Evolutionary conservation across 2,113 vertebrate species (phyloP).

Genomic region (Xyrauchen texanus): DNA sequence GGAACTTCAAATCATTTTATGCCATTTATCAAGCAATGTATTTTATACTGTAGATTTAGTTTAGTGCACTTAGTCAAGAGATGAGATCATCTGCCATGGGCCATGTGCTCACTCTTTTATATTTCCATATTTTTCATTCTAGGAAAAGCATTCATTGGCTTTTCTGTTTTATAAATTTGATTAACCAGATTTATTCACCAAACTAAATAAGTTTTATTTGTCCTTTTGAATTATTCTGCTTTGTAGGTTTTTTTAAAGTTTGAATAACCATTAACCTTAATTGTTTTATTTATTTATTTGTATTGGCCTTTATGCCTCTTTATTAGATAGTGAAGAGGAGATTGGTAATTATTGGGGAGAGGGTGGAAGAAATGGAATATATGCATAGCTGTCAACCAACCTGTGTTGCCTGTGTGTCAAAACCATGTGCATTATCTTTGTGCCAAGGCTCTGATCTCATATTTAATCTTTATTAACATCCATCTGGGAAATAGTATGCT

Average conservation of each 20-base stretch:
- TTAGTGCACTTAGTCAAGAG: conserved; percentile 68
- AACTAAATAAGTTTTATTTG: neutral
- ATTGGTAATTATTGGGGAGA: neutral
- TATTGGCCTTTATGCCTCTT: neutral
- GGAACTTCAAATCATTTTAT: conserved; percentile 63
- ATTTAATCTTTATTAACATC: no score
- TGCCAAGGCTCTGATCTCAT: no score
- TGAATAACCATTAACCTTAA: neutral
- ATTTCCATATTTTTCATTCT: conserved; percentile 46
- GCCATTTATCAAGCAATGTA: conserved; percentile 57
- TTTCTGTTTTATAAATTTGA: neutral
- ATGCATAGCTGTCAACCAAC: neutral
- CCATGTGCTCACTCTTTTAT: neutral
- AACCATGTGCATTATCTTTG: no score
- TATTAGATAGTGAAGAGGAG: neutral
- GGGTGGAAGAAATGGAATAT: neutral
- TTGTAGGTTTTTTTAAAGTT: neutral
- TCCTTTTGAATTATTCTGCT: neutral
- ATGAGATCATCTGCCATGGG: conserved; percentile 65
- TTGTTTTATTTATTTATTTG: neutral
- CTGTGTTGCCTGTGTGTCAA: no score
- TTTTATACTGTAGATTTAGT: conserved; percentile 67
- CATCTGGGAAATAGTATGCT: no score
- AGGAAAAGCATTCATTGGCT: neutral
- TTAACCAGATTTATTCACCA: neutral